Conservation (phyloP, 2,797 vertebrate species). For the Remorina albescens region DNA sequence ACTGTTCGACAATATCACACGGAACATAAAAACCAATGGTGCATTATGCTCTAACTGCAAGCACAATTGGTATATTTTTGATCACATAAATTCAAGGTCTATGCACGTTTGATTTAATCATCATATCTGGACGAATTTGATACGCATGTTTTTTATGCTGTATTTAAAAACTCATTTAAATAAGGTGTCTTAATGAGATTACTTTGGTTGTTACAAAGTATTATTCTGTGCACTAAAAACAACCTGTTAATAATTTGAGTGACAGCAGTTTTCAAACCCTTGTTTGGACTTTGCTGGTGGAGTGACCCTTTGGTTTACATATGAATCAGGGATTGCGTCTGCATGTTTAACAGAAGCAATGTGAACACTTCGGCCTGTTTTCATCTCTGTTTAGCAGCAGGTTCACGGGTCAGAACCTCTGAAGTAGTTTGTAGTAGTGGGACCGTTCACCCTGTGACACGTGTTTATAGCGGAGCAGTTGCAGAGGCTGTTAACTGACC, state of each 20-base stretch:
- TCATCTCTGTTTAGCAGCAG: constrained; percentile 28
- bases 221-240: not conserved
- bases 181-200: not conserved
- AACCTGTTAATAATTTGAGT: not conserved
- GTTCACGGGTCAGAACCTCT: constrained; percentile 30
- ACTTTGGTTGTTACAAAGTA: not conserved
- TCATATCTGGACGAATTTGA: not conserved
- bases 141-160: not conserved
- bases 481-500: constrained; percentile 47
- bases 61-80: constrained; percentile 3
- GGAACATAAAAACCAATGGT: constrained; percentile 37
- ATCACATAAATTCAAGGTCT: not conserved
- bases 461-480: constrained; percentile 31
- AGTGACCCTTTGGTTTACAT: not conserved
- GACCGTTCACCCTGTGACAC: constrained; percentile 31
- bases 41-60: constrained; percentile 22
- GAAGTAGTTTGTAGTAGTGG: not conserved
- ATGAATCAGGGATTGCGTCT: not conserved
- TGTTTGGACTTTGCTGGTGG: not conserved
- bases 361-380: constrained; percentile 24
- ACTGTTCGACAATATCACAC: constrained; percentile 55
- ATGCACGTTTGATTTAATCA: not conserved
- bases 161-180: not conserved
- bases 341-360: constrained; percentile 12
- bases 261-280: not conserved